phyloP scores from a whole-genome alignment of 2,888 invertebrate genomes.

The Electrophaes corylata region DNA sequence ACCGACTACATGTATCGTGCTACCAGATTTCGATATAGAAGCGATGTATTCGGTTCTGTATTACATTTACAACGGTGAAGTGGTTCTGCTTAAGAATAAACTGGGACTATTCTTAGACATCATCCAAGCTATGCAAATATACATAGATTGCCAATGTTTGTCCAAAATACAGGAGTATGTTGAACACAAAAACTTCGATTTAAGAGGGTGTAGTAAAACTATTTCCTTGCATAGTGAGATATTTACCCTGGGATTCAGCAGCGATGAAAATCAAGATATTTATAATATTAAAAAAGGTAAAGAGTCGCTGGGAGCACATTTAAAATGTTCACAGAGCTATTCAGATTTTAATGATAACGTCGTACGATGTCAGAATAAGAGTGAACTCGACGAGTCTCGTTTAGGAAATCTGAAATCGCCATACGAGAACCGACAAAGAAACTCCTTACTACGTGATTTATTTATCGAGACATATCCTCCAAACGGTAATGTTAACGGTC shows the following conservation, averaged over 20 bases:
- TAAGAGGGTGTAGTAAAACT: slow-evolving; percentile 31
- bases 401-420: slow-evolving; percentile 64
- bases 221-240: slow-evolving; percentile 41
- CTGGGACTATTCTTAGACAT: slow-evolving; percentile 85
- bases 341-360: slow-evolving; percentile 53
- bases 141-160: slow-evolving; percentile 63
- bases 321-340: slow-evolving; percentile 49
- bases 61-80: slow-evolving; percentile 88
- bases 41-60: slow-evolving; percentile 86
- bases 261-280: slow-evolving; percentile 44
- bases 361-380: slow-evolving; percentile 52
- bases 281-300: slow-evolving; percentile 57
- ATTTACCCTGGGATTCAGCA: slow-evolving; percentile 49
- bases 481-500: slow-evolving; percentile 78
- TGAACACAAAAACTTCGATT: slow-evolving; percentile 36
- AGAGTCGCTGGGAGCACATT: slow-evolving; percentile 42
- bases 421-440: slow-evolving; percentile 68
- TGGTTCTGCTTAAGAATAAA: slow-evolving; percentile 82
- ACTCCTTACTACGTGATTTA: slow-evolving; percentile 75
- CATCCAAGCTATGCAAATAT: slow-evolving; percentile 75
- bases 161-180: slow-evolving; percentile 41
- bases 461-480: slow-evolving; percentile 76
- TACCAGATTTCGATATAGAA: slow-evolving; percentile 86
- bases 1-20: slow-evolving; percentile 85
- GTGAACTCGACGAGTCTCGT: slow-evolving; percentile 52